Percentiles rank a stretch among this genome's conserved stretches.
phyloP scores from a whole-genome alignment of 2,113 vertebrate genomes.

The Bos taurus region DNA sequence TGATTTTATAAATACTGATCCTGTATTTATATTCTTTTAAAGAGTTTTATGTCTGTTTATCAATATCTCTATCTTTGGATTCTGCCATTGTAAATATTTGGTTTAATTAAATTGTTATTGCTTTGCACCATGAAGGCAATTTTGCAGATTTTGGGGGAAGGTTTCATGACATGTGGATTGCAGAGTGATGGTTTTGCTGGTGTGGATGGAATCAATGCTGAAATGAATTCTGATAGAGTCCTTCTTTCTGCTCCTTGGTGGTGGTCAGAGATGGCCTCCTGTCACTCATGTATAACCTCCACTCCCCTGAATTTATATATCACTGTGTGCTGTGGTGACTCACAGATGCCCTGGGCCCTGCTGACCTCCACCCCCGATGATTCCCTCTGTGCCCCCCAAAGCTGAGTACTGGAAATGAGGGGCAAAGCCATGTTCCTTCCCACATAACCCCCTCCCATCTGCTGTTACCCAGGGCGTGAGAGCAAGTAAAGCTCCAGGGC shows the following conservation, averaged over 20 bases:
- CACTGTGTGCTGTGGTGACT: background rate
- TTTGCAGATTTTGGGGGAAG: background rate
- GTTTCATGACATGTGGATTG: background rate
- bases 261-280: background rate
- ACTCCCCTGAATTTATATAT: rapidly evolving
- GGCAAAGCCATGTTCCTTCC: background rate
- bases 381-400: background rate
- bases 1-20: background rate
- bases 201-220: background rate
- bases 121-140: background rate
- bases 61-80: background rate
- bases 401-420: background rate
- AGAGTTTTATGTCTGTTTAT: background rate
- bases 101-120: constrained; percentile 9
- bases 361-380: background rate
- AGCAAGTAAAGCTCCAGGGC: background rate
- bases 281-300: background rate
- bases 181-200: background rate
- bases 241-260: background rate
- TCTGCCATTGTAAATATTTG: background rate
- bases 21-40: background rate
- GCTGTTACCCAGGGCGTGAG: background rate
- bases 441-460: no score
- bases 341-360: background rate
- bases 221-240: background rate